Evolutionary conservation across 1,140 invertebrate genomes (phyloP), one percentile per base, ranked within the genome.

Genomic region (Episyrphus balteatus): DNA sequence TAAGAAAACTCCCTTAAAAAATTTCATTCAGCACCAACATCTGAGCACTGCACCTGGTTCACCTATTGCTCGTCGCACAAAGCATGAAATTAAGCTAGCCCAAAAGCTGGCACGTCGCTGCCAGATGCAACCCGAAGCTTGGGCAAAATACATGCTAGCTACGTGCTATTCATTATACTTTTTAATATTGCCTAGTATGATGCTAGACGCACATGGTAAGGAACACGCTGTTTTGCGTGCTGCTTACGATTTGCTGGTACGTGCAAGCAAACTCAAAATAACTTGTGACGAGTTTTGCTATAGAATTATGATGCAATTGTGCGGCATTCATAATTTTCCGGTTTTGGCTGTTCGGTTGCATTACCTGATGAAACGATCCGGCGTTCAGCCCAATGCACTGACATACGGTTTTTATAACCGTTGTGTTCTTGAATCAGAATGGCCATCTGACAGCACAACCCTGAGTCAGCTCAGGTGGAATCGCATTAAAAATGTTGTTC

Each of bases 81-180:
- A 96, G 61, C 90, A 96, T 54, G 94, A 97, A 75, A 88, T 97
- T 7, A 88, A 87, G 70, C 80, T 83, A 18, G 88, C 92, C 15
- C 90, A 94, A 66, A 88, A 88, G 72, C 77, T 90, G 63, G 92
- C 90, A 11, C 76, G 82, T 49, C 82, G 80, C 63, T 82, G 86
- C 54, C 79, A 82, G 56, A 68, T 80, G 31, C 74, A 72, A 14
- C 91, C 92, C 19, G 81, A 89, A 55, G 72, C 82, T 38, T 98
- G 94, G 95, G 89, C 92, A 13, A 88, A 90, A 70, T 94, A 87
- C 73, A 69, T 92, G 14, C 73, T 91, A 9, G 83, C 83, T 17
- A 88, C 88, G 7, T 91, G 87, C 62, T 89, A 89, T 67, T 95
- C 93, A 48, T 74, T 99, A n/a, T 99, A 97, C 84, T 99, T 98